Percentiles rank a stretch among this genome's conserved stretches.
phyloP scores from a whole-genome alignment of 2,113 vertebrate species.

The Vombatus ursinus region DNA sequence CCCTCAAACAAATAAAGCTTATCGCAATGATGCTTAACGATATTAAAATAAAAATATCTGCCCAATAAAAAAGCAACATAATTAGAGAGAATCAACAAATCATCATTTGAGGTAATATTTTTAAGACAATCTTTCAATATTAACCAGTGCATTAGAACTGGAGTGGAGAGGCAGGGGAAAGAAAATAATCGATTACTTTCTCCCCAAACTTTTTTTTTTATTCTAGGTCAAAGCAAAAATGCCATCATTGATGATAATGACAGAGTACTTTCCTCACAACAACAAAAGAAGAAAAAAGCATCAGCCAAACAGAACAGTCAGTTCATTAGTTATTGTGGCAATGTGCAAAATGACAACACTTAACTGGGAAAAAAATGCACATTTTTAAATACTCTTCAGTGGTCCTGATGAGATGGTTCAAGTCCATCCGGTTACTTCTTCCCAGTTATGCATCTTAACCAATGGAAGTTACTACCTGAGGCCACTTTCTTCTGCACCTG shows the following conservation, averaged over 20 bases:
- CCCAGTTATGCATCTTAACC: neutral
- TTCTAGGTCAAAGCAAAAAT: neutral
- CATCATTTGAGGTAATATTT: constrained; percentile 11
- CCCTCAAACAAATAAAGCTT: neutral
- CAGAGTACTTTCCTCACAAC: neutral
- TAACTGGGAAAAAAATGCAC: too few species aligned
- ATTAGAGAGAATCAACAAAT: constrained; percentile 53
- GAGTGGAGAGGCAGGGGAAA: neutral
- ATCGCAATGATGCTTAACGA: neutral
- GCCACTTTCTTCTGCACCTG: neutral
- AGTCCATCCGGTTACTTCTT: neutral
- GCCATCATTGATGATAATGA: neutral
- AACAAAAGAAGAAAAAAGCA: neutral
- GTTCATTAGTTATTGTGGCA: neutral
- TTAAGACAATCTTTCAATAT: neutral
- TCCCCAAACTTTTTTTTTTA: neutral
- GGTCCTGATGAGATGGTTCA: neutral
- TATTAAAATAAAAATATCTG: neutral
- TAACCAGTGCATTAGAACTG: neutral
- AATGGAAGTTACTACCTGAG: neutral
- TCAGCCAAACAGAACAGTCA: neutral
- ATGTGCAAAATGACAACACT: neutral
- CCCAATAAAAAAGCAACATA: neutral
- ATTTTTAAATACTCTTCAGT: neutral
- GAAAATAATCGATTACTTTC: neutral